Evolutionary conservation across 2,797 vertebrate species (phyloP), one percentile per base, ranked within the genome.

Genomic region (Gila robusta): DNA sequence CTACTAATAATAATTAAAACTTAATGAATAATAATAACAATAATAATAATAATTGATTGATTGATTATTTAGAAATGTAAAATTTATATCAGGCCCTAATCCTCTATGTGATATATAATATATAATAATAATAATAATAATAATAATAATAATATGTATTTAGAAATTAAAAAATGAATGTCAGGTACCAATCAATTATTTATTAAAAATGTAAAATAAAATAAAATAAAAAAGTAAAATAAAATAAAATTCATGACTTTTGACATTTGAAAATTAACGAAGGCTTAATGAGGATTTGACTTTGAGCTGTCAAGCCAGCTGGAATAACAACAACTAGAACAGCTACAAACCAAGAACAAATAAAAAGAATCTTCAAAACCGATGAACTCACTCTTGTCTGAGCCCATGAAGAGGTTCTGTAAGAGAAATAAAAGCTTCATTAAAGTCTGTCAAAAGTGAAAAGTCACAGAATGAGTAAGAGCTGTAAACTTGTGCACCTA

Each of bases 381-480:
- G 8, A 2, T 7, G 1, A 5, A 87, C 94, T 94, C 94, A 99
- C 98, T 97, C 96, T 94, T 97, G 76, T 99, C 98, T 77, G 97
- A 97, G 81, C 97, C 97, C 97, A 99, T 96, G 92, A 96, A 99
- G 21, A 99, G 96, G 92, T 98, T 99, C 98, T 99, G 91, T 1
- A 79, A 85, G 16, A 89, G 85, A 90, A 88, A 87, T 47, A 85
- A 86, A 86, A 0, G 44, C 8, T 54, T 28, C 10, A 32, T 41
- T 32, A 52, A 44, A 0, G 2, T 54, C 47, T 54, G 47, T 23
- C 7, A 62, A 5, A 44, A 1, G 41, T 26, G n/a, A 49, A 44
- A 17, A 23, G 17, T 7, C 17, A 73, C 32, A n/a, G 17, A 7
- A 39, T 28, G 52, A 73, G 4, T 52, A 17, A 71, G 11, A 11